A percentile compares a stretch with the other conserved stretches of the same genome.
Conservation (phyloP, 1,140 invertebrate species). For the Zaprionus lachaisei region DNA sequence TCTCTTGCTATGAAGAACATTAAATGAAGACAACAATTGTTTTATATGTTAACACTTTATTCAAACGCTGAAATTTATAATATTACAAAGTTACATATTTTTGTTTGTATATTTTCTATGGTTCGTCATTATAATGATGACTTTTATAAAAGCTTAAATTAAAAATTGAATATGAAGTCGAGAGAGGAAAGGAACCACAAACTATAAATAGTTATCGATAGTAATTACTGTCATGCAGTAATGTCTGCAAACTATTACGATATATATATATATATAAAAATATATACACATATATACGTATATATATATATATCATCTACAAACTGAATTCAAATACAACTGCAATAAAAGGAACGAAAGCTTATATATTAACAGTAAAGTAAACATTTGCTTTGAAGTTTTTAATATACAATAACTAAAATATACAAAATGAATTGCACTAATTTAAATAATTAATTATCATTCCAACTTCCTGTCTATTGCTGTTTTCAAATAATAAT, state of each 20-base stretch:
- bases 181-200: background rate
- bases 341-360: constrained; percentile 9
- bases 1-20: background rate
- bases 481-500: background rate
- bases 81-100: constrained; percentile 16
- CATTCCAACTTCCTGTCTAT: background rate
- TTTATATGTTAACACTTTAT: constrained; percentile 39
- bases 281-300: no score
- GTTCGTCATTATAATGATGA: background rate
- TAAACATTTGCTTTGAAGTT: background rate
- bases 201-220: background rate
- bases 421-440: background rate
- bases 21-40: no score
- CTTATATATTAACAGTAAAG: background rate
- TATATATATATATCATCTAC: no score
- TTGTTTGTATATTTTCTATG: background rate
- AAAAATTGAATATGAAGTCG: background rate
- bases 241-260: no score
- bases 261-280: no score
- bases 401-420: background rate
- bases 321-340: background rate
- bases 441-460: background rate
- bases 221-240: background rate
- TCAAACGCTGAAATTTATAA: constrained; percentile 29
- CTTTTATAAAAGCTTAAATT: constrained; percentile 8